phyloP scores from a whole-genome alignment of 1,140 invertebrate species.

The Nasonia longicornis region DNA sequence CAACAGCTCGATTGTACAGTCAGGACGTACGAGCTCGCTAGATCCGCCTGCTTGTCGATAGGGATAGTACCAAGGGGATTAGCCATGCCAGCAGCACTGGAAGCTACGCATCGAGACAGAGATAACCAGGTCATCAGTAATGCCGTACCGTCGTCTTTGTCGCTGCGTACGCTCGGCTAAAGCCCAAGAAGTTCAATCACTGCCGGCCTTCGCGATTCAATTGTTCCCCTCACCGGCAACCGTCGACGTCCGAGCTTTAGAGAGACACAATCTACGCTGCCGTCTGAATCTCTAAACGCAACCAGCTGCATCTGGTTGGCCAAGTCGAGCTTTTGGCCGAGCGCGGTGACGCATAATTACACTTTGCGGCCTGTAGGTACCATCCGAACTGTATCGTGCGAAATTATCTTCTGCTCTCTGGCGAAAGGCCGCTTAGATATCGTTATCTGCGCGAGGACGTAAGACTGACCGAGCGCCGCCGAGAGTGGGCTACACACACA shows the following conservation, averaged over 20 bases:
- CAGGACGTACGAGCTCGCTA: neutral
- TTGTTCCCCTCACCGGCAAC: neutral
- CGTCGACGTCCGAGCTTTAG: no score
- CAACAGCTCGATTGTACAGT: neutral
- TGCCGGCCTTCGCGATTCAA: neutral
- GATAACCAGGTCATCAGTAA: neutral
- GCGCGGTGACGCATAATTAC: no score
- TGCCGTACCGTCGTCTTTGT: neutral
- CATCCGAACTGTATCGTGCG: no score
- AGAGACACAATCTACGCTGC: no score
- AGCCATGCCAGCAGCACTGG: neutral
- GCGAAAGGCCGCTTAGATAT: no score
- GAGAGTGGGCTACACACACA: neutral
- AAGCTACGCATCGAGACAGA: neutral
- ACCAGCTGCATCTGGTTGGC: no score
- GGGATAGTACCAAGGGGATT: constrained; percentile 9
- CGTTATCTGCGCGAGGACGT: no score
- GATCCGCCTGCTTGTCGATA: constrained; percentile 12
- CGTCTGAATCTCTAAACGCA: no score
- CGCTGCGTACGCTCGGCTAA: neutral
- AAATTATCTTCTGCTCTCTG: no score
- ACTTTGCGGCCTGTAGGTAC: no score
- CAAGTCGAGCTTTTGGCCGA: no score
- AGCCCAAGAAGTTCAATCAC: constrained; percentile 29
- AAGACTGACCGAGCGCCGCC: no score